Conservation (phyloP, 2,797 vertebrate species). For the Crenichthys baileyi region DNA sequence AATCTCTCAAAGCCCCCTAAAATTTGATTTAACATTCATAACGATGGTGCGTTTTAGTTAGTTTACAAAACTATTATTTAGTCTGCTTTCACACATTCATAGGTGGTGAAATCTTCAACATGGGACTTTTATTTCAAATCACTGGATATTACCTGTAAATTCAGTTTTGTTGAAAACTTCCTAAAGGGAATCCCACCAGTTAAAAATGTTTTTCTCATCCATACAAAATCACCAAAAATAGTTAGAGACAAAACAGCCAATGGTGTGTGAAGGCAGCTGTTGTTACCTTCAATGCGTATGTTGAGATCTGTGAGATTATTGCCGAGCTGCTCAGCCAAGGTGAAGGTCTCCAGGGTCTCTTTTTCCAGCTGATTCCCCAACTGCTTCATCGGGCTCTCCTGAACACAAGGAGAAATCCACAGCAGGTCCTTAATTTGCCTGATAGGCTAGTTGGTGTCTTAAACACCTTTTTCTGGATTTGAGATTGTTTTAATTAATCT, state of each 20-base stretch:
- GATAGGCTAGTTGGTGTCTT: background rate
- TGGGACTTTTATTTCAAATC: background rate
- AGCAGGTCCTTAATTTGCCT: too few relatives aligned
- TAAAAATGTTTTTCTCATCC: background rate
- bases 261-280: background rate
- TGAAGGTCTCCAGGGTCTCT: constrained; percentile 81
- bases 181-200: background rate
- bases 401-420: constrained; percentile 52
- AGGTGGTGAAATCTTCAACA: background rate
- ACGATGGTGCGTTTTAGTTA: too few relatives aligned
- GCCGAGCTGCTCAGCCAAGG: constrained; percentile 83
- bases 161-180: background rate
- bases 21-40: too few relatives aligned
- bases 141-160: background rate
- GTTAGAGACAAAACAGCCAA: background rate
- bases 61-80: background rate
- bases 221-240: background rate
- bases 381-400: constrained; percentile 82
- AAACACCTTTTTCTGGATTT: background rate
- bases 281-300: constrained; percentile 87
- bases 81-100: background rate
- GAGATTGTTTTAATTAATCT: background rate
- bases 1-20: too few relatives aligned
- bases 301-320: constrained; percentile 84
- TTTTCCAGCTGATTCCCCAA: constrained; percentile 80